Conservation (phyloP, 2,113 vertebrate genomes). For the Epinephelus moara region DNA sequence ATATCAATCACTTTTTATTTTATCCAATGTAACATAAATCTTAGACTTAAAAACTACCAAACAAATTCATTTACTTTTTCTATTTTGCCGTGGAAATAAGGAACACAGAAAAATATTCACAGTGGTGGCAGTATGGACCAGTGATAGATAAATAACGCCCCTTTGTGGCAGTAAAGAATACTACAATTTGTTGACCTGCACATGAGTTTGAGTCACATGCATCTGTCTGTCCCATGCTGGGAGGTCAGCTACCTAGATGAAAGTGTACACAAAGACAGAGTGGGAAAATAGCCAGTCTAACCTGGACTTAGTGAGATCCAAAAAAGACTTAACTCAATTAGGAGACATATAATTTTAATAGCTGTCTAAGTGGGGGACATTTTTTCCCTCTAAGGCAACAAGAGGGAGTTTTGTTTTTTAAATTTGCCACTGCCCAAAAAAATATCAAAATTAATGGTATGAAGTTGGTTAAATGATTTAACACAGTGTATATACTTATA, state of each 20-base stretch:
- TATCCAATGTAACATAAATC: background rate
- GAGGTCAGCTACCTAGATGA: background rate
- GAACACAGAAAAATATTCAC: background rate
- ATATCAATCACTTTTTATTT: background rate
- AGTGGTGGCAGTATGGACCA: background rate
- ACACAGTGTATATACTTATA: no score
- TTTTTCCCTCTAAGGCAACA: no score
- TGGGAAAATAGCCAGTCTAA: background rate
- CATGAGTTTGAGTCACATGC: background rate
- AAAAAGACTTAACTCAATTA: background rate
- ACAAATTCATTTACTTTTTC: background rate
- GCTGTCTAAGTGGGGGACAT: no score
- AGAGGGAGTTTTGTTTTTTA: no score
- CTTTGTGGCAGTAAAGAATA: constrained; percentile 29
- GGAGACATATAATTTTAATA: no score
- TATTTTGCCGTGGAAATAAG: background rate
- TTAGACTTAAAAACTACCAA: background rate
- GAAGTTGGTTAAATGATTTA: no score
- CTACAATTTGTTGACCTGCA: background rate
- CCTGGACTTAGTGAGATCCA: background rate
- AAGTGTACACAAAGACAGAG: background rate
- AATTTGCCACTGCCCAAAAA: no score
- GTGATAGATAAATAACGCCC: constrained; percentile 19
- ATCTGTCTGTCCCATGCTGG: no score
- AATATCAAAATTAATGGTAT: no score